Evolutionary conservation across 2,797 vertebrate genomes (phyloP).

Genomic region (Chelmon rostratus): DNA sequence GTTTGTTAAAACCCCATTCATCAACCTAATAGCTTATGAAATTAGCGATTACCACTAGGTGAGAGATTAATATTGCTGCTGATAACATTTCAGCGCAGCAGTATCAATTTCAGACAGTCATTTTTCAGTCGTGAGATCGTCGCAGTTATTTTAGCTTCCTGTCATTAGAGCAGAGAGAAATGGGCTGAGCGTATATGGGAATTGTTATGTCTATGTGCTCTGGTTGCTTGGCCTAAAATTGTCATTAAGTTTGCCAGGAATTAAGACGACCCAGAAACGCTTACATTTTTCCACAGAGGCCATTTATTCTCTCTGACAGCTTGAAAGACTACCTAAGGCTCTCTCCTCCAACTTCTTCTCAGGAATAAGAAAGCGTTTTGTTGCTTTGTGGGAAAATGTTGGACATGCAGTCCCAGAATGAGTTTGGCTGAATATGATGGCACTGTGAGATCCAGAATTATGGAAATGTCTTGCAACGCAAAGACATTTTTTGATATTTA

Average conservation of each 20-base stretch:
- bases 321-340: conserved; percentile 51
- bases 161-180: conserved; percentile 58
- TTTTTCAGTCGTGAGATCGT: conserved; percentile 67
- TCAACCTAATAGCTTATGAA: conserved; percentile 76
- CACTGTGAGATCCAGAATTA: conserved; percentile 25
- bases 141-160: conserved; percentile 64
- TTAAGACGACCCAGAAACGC: conserved; percentile 63
- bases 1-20: conserved; percentile 77
- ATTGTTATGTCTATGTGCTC: conserved; percentile 71
- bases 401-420: conserved; percentile 35
- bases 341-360: conserved; percentile 25
- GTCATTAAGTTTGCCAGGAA: conserved; percentile 61
- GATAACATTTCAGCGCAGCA: conserved; percentile 69
- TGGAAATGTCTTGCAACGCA: neutral
- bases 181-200: conserved; percentile 54
- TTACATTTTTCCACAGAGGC: conserved; percentile 33
- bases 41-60: conserved; percentile 70
- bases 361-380: conserved; percentile 32
- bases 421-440: conserved; percentile 1
- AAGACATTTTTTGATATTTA: neutral
- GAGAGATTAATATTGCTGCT: conserved; percentile 76
- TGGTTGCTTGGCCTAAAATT: conserved; percentile 66
- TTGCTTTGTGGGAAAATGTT: conserved; percentile 41
- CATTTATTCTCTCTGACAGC: conserved; percentile 60
- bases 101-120: conserved; percentile 67